Base-by-base conservation (phyloP, 64 coral and sea anemone species). In the Dendrophyllia cribrosa region DNA sequence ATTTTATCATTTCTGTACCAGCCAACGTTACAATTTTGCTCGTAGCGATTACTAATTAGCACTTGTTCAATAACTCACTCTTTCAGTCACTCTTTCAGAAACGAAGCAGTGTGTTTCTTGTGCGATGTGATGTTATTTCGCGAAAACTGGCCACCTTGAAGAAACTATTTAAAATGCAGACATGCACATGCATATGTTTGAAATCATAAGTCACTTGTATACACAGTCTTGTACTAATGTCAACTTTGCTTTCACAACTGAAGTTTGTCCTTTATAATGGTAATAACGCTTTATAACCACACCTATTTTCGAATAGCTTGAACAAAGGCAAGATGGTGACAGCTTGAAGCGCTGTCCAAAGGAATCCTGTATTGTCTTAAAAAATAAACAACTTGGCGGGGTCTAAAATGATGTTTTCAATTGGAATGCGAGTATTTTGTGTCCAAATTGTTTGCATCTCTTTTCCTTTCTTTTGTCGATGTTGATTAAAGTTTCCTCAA, bases 181-280 rank as follows among this genome's bases (percentile, higher is more conserved):
- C 43, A 51, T 59, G 5, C 19, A 49, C 67, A 48, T 84, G 80
- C 80, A 84, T 84, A 67, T 68, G 49, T 84, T 84, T 26, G 43
- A 84, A 84, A 84, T 51, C 44, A 84, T 84, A 84, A 84, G 80
- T 61, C 80, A 24, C 8, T 49, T 84, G 80, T 84, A 48, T 16
- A 84, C 80, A 84, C 49, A 65, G n/a, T 17, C 10, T 5, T 84
- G 58, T 14, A 7, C 19, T 48, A 47, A 51, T 84, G 80, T 84
- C 80, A 84, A 84, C 80, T 49, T 49, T 46, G 45, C 43, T 66
- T 84, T 67, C 60, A 84, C 26, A 15, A 49, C 61, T n/a, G n/a
- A 84, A 19, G 45, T 46, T 24, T 84, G 45, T 9, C n/a, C 34
- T 66, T 84, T 84, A 84, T 84, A 4, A 84, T 84, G 80, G 44